A percentile compares a stretch with the other conserved stretches of the same genome.
These are phyloP conservation scores for Syngnathoides biaculeatus DNA, from an alignment of 2,113 vertebrate genomes.

Conservation along the genomic window DNA sequence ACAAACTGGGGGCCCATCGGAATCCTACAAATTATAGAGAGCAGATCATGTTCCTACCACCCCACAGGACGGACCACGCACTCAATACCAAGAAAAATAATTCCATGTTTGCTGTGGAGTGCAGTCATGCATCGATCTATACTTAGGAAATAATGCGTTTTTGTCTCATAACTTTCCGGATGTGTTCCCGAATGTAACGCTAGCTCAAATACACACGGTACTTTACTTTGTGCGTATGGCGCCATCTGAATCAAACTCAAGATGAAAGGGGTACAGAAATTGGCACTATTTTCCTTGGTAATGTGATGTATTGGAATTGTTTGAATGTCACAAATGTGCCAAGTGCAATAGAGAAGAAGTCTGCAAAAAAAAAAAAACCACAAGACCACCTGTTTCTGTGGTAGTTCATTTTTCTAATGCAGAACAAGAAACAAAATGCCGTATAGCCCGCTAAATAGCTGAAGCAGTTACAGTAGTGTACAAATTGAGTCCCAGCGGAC, in stretches of 20 bases:
- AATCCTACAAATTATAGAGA: no score
- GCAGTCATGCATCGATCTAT: no score
- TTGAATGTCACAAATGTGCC: neutral
- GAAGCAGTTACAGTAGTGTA: neutral
- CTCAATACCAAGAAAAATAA: no score
- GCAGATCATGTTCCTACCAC: no score
- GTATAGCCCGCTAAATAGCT: neutral
- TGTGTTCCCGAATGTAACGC: no score
- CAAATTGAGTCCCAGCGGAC: neutral
- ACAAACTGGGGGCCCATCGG: no score
- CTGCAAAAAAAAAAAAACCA: conserved; percentile 3
- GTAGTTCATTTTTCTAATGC: neutral
- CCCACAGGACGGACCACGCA: no score
- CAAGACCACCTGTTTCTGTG: neutral
- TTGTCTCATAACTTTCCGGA: no score
- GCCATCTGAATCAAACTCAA: no score
- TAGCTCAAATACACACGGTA: no score
- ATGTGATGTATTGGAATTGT: conserved; percentile 3
- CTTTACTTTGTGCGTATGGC: neutral
- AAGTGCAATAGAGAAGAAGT: conserved; percentile 6
- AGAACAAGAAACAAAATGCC: neutral
- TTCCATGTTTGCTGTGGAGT: no score
- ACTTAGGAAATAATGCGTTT: no score
- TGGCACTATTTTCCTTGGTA: conserved; percentile 11
- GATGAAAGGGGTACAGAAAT: conserved; percentile 3